Conservation (phyloP, 2,113 vertebrate species). For the Girardinichthys multiradiatus region DNA sequence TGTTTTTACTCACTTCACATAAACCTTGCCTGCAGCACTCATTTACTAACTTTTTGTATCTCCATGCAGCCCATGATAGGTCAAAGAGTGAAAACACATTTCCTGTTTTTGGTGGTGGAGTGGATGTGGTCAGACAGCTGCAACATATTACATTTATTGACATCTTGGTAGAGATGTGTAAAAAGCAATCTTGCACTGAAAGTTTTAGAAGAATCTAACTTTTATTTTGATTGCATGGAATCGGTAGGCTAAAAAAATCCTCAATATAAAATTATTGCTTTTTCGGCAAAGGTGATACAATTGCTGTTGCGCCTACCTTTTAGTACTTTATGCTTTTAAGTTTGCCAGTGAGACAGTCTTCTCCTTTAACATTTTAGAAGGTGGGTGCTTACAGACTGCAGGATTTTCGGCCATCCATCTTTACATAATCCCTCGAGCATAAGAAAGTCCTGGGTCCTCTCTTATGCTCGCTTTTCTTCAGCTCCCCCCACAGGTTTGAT, state of each 20-base stretch:
- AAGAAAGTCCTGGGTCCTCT: neutral
- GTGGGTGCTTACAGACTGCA: neutral
- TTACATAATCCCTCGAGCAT: neutral
- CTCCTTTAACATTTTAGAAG: neutral
- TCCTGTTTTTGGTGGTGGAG: neutral
- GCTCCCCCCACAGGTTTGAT: neutral
- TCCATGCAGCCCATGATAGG: neutral
- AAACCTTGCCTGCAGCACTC: slow-evolving; percentile 25
- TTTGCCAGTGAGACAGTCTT: neutral
- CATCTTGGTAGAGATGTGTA: neutral
- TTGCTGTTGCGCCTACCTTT: neutral
- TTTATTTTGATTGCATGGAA: neutral
- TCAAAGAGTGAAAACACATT: slow-evolving; percentile 13
- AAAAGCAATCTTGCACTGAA: neutral
- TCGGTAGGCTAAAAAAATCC: neutral
- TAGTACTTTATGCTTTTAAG: neutral
- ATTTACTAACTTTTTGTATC: slow-evolving; percentile 18
- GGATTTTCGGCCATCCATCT: neutral
- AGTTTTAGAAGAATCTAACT: neutral
- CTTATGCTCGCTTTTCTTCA: too few relatives aligned
- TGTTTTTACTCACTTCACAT: slow-evolving; percentile 43
- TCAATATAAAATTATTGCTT: neutral
- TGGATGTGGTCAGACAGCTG: neutral
- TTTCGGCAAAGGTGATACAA: neutral
- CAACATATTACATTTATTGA: neutral